These are phyloP conservation scores for Spinus pinus DNA, from an alignment of 2,797 vertebrate species.

Conservation along the genomic window DNA sequence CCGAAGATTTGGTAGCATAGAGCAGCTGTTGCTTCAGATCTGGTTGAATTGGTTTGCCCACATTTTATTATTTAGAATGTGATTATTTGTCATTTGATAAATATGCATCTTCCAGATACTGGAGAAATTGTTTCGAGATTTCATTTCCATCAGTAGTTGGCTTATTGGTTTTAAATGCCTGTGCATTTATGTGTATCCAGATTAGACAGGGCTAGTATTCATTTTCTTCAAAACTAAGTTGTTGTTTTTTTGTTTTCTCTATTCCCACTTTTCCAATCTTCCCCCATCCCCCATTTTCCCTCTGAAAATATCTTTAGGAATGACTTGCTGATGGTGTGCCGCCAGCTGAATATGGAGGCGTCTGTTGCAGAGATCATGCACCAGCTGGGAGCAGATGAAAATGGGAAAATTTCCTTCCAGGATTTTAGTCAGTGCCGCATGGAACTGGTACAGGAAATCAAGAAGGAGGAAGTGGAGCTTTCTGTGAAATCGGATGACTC, in stretches of 20 bases:
- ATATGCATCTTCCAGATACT: background rate
- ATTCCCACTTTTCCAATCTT: background rate
- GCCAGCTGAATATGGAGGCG: slow-evolving; percentile 83
- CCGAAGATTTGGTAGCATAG: background rate
- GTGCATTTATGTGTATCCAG: background rate
- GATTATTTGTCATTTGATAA: background rate
- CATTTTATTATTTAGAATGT: background rate
- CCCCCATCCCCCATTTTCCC: background rate
- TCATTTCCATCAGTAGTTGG: background rate
- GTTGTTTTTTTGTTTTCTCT: background rate
- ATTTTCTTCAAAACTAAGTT: slow-evolving; percentile 20
- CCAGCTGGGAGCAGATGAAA: slow-evolving; percentile 78
- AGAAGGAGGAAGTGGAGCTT: slow-evolving; percentile 81
- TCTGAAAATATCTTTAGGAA: slow-evolving; percentile 73
- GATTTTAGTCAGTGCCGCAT: slow-evolving; percentile 82
- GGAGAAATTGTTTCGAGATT: background rate
- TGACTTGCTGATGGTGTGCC: slow-evolving; percentile 84
- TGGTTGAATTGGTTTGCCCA: background rate
- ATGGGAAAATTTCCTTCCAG: slow-evolving; percentile 83
- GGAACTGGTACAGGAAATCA: slow-evolving; percentile 82
- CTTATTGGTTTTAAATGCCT: background rate
- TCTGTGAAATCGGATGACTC: slow-evolving; percentile 73
- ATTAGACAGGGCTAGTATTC: background rate
- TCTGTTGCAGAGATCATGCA: slow-evolving; percentile 80
- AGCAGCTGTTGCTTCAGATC: background rate